phyloP scores from a whole-genome alignment of 2,888 invertebrate species.

The Drosophila borealis region DNA sequence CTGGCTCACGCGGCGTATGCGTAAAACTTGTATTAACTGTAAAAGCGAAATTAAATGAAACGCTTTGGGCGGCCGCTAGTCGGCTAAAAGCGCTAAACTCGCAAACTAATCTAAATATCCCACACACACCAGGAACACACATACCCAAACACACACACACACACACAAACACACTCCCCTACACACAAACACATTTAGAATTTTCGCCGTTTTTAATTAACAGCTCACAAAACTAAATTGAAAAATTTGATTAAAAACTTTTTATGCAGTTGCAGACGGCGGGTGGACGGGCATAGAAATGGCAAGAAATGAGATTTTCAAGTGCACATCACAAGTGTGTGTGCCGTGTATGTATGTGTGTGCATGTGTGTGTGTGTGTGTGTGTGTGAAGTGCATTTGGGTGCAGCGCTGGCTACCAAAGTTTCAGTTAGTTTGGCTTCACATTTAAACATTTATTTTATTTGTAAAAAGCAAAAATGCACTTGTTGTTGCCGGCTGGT shows the following conservation, averaged over 20 bases:
- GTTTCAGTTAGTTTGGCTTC: conserved; percentile 75
- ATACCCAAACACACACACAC: conserved; percentile 13
- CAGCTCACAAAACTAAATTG: conserved; percentile 74
- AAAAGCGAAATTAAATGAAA: conserved; percentile 56
- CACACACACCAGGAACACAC: conserved; percentile 9
- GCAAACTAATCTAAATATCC: conserved; percentile 45
- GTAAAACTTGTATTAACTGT: conserved; percentile 41
- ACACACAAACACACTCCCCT: not conserved
- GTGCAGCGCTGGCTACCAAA: conserved; percentile 49
- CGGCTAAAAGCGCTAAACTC: conserved; percentile 51
- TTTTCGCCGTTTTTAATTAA: conserved; percentile 72
- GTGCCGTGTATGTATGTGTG: conserved; percentile 5
- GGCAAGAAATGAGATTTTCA: conserved; percentile 68
- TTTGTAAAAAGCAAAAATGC: conserved; percentile 60
- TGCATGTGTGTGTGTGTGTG: conserved; percentile 18
- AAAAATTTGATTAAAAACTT: conserved; percentile 80
- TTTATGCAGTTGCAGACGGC: conserved; percentile 35
- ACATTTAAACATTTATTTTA: conserved; percentile 76
- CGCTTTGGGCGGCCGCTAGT: conserved; percentile 43
- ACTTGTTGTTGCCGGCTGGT: conserved; percentile 41
- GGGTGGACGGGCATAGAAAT: conserved; percentile 11
- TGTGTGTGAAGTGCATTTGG: conserved; percentile 33
- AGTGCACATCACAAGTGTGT: conserved; percentile 46
- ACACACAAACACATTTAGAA: conserved; percentile 11
- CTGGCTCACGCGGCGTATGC: conserved; percentile 47